A percentile compares a stretch with the other conserved stretches of the same genome.
phyloP scores from a whole-genome alignment of 2,113 vertebrate genomes.

The Elephantulus edwardii region DNA sequence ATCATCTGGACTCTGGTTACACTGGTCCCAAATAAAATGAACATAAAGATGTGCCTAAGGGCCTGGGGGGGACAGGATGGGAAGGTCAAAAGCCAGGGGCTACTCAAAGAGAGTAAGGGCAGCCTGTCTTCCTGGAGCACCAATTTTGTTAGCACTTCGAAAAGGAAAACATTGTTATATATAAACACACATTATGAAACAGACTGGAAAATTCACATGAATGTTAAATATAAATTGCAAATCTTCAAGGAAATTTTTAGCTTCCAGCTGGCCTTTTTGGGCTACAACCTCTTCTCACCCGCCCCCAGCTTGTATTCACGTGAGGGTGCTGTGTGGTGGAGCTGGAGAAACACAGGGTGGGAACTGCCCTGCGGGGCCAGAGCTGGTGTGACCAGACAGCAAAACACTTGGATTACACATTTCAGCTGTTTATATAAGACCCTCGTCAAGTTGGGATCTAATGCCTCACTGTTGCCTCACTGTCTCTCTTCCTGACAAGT shows the following conservation, averaged over 20 bases:
- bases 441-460: neutral
- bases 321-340: conserved; percentile 7
- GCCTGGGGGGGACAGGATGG: neutral
- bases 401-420: too few species aligned
- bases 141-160: conserved; percentile 50
- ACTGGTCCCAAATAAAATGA: neutral
- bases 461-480: neutral
- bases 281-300: conserved; percentile 63
- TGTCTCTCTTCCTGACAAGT: neutral
- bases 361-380: neutral
- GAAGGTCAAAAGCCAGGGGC: neutral
- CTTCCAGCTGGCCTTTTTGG: conserved; percentile 74
- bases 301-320: conserved; percentile 33
- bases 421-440: neutral
- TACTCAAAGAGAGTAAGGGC: neutral
- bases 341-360: neutral
- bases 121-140: conserved; percentile 29
- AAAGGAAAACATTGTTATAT: conserved; percentile 59
- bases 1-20: neutral
- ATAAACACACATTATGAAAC: conserved; percentile 70
- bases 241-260: conserved; percentile 74
- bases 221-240: conserved; percentile 77
- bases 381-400: neutral
- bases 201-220: conserved; percentile 68
- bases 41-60: neutral